phyloP scores from a whole-genome alignment of 1,140 invertebrate species.

The Megalonaias nervosa region DNA sequence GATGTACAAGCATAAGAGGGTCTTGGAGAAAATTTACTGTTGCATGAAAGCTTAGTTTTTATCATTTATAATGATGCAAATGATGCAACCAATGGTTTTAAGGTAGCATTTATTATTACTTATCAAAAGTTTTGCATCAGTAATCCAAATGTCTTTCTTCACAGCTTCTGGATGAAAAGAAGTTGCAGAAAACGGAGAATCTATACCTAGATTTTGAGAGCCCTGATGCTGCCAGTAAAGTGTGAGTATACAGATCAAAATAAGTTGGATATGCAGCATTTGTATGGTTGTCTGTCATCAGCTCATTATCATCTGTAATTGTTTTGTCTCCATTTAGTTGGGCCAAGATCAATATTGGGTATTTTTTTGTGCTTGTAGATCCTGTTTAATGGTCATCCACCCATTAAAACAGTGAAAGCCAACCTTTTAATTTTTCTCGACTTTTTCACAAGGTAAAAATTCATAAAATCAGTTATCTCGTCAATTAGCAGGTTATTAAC shows the following conservation, averaged over 20 bases:
- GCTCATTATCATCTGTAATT: too few relatives aligned
- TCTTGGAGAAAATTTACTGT: not conserved
- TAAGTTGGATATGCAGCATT: too few relatives aligned
- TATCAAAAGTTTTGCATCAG: not conserved
- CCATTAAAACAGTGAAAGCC: too few relatives aligned
- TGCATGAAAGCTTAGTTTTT: not conserved
- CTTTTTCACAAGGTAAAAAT: too few relatives aligned
- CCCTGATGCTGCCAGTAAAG: constrained; percentile 88
- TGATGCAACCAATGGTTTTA: not conserved
- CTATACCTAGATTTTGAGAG: constrained; percentile 92
- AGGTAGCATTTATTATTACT: not conserved
- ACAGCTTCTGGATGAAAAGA: constrained; percentile 93
- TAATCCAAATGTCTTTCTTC: constrained; percentile 62
- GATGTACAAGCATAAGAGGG: not conserved
- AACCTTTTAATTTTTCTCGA: too few relatives aligned
- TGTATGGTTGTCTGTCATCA: too few relatives aligned
- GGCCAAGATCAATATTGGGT: too few relatives aligned
- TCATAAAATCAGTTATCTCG: too few relatives aligned
- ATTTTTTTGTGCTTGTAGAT: too few relatives aligned
- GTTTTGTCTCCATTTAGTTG: too few relatives aligned
- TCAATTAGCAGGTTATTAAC: too few relatives aligned
- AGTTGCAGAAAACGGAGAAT: constrained; percentile 90
- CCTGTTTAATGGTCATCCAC: too few relatives aligned
- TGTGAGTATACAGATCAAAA: constrained; percentile 78
- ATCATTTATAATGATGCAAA: not conserved